phyloP scores from a whole-genome alignment of 2,888 invertebrate genomes.

The Sinohyriopsis cumingii region DNA sequence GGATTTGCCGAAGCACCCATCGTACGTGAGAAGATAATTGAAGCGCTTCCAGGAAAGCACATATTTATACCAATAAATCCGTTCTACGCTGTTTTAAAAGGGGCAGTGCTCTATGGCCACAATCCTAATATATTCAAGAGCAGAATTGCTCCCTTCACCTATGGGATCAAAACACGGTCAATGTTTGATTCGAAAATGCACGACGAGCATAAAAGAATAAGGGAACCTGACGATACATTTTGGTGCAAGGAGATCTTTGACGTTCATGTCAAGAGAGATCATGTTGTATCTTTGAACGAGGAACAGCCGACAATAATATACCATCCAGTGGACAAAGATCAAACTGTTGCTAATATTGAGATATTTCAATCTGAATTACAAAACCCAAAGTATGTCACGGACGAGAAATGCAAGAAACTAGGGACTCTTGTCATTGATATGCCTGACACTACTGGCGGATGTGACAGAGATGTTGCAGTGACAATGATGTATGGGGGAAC shows the following conservation, averaged over 20 bases:
- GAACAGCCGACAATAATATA: slow-evolving; percentile 8
- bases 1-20: slow-evolving; percentile 31
- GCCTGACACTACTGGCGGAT: slow-evolving; percentile 24
- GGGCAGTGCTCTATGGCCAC: slow-evolving; percentile 31
- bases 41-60: slow-evolving; percentile 8
- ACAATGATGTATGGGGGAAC: slow-evolving; percentile 41
- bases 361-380: slow-evolving; percentile 16
- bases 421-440: slow-evolving; percentile 31
- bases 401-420: slow-evolving; percentile 18
- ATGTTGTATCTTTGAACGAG: slow-evolving; percentile 9
- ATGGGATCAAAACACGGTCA: slow-evolving; percentile 6
- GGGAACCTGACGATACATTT: slow-evolving; percentile 1
- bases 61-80: slow-evolving; percentile 26
- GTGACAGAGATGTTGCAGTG: slow-evolving; percentile 19
- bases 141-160: slow-evolving; percentile 24
- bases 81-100: slow-evolving; percentile 21
- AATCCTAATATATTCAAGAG: slow-evolving; percentile 20
- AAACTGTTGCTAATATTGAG: slow-evolving; percentile 10
- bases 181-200: slow-evolving; percentile 12
- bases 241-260: slow-evolving; percentile 18
- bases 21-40: slow-evolving; percentile 14
- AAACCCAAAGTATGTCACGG: slow-evolving; percentile 27
- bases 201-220: slow-evolving; percentile 12
- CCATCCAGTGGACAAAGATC: slow-evolving; percentile 10
- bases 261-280: slow-evolving; percentile 17